These are phyloP conservation scores for Euleptes europaea DNA, from an alignment of 2,113 vertebrate species.

Conservation along the genomic window DNA sequence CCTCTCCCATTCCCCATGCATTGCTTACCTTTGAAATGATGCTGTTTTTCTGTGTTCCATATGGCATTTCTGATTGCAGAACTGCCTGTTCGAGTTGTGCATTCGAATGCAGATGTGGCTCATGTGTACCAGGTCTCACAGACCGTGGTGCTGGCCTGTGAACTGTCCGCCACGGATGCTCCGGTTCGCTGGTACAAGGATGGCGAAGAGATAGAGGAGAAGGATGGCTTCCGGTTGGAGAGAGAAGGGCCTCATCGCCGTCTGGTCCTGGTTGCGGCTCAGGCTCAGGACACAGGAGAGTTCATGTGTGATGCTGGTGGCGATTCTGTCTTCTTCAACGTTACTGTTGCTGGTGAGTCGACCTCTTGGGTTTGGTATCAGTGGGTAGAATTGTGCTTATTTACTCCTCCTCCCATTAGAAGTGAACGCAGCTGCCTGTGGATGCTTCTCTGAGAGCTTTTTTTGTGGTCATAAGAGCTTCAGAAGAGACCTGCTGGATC, in stretches of 20 bases:
- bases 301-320: slow-evolving; percentile 77
- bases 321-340: slow-evolving; percentile 79
- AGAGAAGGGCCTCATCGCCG: slow-evolving; percentile 78
- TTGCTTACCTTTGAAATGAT: not conserved
- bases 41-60: not conserved
- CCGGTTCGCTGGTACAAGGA: slow-evolving; percentile 88
- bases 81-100: slow-evolving; percentile 82
- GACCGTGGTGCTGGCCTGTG: slow-evolving; percentile 87
- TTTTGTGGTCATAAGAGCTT: not conserved
- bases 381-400: slow-evolving; percentile 77
- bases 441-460: not conserved
- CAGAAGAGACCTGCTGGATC: no score
- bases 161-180: slow-evolving; percentile 81
- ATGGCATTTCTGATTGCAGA: slow-evolving; percentile 71
- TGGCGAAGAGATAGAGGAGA: slow-evolving; percentile 76
- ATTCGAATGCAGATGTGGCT: slow-evolving; percentile 78
- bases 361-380: slow-evolving; percentile 47
- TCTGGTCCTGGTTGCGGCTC: slow-evolving; percentile 84
- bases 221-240: slow-evolving; percentile 79
- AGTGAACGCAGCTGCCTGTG: not conserved
- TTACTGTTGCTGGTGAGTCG: slow-evolving; percentile 80
- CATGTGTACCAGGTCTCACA: slow-evolving; percentile 80
- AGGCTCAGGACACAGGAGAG: slow-evolving; percentile 82
- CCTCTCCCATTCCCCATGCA: not conserved
- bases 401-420: slow-evolving; percentile 51